Evolutionary conservation across 53 echinoderm and acorn worm genomes (phyloP), one percentile per base, ranked within the genome.

Genomic region (Holothuria scabra): DNA sequence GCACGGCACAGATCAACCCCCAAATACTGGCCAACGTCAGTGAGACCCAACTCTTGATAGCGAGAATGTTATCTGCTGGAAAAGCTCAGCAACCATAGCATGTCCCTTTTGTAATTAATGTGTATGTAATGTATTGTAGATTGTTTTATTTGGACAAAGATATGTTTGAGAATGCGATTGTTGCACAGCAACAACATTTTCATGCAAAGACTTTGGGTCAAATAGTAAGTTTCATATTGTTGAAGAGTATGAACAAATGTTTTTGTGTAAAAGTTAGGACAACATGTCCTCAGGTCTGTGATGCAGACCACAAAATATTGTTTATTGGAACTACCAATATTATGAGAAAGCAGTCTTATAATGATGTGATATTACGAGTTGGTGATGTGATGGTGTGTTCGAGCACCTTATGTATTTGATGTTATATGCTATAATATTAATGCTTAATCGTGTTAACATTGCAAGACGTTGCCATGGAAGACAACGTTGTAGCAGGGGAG

Each of bases 401-500:
- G 16, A 9, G n/a, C n/a, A 68, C 35, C 19, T 35, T 68, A 10
- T 21, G 19, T 18, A 18, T 21, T 16, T 68, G 32, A 5, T 8
- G 18, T 16, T 26, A n/a, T 21, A 21, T 68, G n/a, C 61, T 23
- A 34, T n/a, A n/a, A 5, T 68, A 34, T 60, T 75, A 13, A 46
- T 23, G 34, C 13, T 74, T 55, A 18, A 59, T 41, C 30, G 23
- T 32, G 26, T 66, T 82, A 26, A 48, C 79, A 6, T 59, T 67
- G 2, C 11, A 16, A 58, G 56, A 29, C 38, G 48, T 68, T 85
- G 80, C 85, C 80, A 62, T 76, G 80, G 81, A 60, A 85, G 69
- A 78, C 79, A 79, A 89, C 46, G 79, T 46, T 89, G 55, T 65
- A 89, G 84, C 85, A 85, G 89, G 89, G 85, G 85, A 89, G n/a